Conservation (phyloP, 1,140 invertebrate species). For the Pseudomyrmex dendroicus region DNA sequence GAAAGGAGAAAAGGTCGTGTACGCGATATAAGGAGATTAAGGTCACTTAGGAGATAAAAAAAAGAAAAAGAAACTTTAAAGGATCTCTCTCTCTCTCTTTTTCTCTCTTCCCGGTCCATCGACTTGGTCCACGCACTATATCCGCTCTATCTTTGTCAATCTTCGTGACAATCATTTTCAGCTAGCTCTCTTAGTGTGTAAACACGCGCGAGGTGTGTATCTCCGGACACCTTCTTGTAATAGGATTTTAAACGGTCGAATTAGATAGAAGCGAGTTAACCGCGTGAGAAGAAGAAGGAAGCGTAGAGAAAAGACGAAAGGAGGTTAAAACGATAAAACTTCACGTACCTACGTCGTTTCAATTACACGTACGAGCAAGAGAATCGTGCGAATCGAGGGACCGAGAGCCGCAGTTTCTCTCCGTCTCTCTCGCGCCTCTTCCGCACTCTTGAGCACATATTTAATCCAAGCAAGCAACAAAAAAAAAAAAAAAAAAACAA, state of each 20-base stretch:
- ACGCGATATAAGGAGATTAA: conserved; percentile 10
- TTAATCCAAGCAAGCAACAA: conserved; percentile 24
- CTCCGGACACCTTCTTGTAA: conserved; percentile 50
- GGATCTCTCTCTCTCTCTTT: conserved; percentile 19
- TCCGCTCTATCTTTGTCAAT: conserved; percentile 65
- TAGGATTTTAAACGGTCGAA: conserved; percentile 56
- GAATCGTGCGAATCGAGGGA: conserved; percentile 55
- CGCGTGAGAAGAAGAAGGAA: not conserved
- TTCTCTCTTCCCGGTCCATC: conserved; percentile 43
- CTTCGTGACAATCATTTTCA: conserved; percentile 82
- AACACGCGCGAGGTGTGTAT: conserved; percentile 50
- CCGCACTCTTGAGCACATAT: conserved; percentile 54
- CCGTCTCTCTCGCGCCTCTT: conserved; percentile 19
- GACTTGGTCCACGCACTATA: not conserved
- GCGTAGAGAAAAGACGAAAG: conserved; percentile 24
- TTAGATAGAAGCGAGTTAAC: conserved; percentile 28
- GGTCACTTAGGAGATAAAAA: not conserved
- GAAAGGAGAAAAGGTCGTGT: not conserved
- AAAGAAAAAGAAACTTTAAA: conserved; percentile 1
- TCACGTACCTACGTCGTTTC: conserved; percentile 79
- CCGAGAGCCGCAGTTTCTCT: not conserved
- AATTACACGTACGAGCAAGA: conserved; percentile 76
- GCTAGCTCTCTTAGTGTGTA: conserved; percentile 65
- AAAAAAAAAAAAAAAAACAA: not conserved
- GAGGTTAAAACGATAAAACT: conserved; percentile 18